These are phyloP conservation scores for Dorcus hopei DNA, from an alignment of 2,888 invertebrate genomes.

Conservation along the genomic window DNA sequence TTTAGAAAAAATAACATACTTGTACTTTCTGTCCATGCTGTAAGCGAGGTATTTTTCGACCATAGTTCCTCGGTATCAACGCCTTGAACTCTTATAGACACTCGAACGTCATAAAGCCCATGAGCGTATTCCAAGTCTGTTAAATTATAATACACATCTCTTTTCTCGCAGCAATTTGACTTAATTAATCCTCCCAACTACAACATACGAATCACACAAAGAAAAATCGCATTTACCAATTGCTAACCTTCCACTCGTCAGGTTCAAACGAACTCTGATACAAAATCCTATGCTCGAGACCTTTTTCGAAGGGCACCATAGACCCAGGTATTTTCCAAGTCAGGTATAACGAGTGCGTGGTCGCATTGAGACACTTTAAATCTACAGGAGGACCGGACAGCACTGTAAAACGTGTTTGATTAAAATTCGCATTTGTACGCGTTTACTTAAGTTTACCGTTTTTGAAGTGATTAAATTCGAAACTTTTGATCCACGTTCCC, in stretches of 20 bases:
- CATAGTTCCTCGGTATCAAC: constrained; percentile 60
- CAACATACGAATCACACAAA: neutral
- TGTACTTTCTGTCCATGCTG: constrained; percentile 59
- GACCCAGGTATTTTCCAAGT: constrained; percentile 52
- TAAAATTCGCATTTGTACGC: neutral
- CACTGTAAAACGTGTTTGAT: constrained; percentile 40
- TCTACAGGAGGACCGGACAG: constrained; percentile 52
- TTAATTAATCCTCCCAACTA: constrained; percentile 18
- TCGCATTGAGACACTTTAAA: constrained; percentile 48
- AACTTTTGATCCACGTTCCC: constrained; percentile 53
- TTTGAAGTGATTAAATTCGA: constrained; percentile 59
- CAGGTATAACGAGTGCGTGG: constrained; percentile 50
- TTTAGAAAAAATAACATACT: constrained; percentile 24
- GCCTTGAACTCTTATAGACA: constrained; percentile 60
- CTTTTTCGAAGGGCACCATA: constrained; percentile 53
- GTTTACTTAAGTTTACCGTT: constrained; percentile 43
- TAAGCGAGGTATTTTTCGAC: constrained; percentile 63
- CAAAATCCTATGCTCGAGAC: constrained; percentile 52
- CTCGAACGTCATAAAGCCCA: constrained; percentile 68
- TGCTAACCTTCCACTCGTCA: constrained; percentile 49
- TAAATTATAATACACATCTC: constrained; percentile 45
- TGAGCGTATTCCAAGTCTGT: constrained; percentile 62
- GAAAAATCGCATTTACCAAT: too few species aligned
- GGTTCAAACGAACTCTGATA: constrained; percentile 53
- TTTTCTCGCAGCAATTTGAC: constrained; percentile 11